Evolutionary conservation across 2,888 invertebrate species (phyloP), one percentile per base, ranked within the genome.

Genomic region (Idaea aversata): DNA sequence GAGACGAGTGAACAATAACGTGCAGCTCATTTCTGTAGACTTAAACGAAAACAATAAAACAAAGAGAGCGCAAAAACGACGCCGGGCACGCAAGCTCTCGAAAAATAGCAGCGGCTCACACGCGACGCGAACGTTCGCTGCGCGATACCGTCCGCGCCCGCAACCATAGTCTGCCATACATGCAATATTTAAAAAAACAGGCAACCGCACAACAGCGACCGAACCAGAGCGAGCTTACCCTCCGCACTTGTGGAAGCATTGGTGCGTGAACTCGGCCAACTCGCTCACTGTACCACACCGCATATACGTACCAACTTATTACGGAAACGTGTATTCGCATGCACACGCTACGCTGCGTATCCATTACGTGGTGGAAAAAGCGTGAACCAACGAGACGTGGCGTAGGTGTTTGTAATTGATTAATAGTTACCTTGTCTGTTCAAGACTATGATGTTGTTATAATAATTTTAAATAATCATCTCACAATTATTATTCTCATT

Each of bases 361-460:
- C 88, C 88, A 92, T 91, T 91, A 91, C 91, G 83, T 78, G 78
- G 79, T 81, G 87, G 87, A 89, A 90, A 89, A 88, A 87, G 86
- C 83, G 82, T 82, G 75, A 85, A 78, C 82, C 89, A 87, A 81
- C 88, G 82, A 47, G 47, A 47, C 47, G 47, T 47, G 25, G 25
- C 25, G 47, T 47, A 47, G 47, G 87, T 77, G 86, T 88, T 88
- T 87, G 86, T 92, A 91, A 92, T 92, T 91, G 89, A 91, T 91
- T 88, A 88, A 85, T 87, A 87, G 88, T 88, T 88, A 83, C 85
- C 87, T 85, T 86, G 82, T 82, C 84, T 79, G 85, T 81, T 81
- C 79, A 78, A 81, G 77, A 77, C 58, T 16, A 58, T 15, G 57
- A 58, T 15, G 58, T 16, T 5, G 58, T 58, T 58, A n/a, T 16